Evolutionary conservation across 2,888 invertebrate species (phyloP), one percentile per base, ranked within the genome.

Genomic region (Drosophila kanekoi): DNA sequence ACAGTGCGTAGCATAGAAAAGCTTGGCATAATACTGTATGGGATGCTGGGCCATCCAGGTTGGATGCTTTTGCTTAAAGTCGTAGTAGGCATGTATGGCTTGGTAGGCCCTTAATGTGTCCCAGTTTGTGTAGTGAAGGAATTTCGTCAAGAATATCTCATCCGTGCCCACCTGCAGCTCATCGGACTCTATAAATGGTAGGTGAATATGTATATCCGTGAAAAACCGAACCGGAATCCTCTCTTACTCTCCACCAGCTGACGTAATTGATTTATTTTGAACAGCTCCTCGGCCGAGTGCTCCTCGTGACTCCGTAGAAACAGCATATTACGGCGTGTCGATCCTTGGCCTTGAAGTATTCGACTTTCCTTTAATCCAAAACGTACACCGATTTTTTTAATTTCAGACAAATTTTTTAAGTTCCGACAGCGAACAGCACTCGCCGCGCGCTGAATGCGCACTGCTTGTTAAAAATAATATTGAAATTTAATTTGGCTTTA

Each of bases 41-140:
- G 90, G 66, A 65, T 90, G 91, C 28, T 77, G 79, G 8, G 91
- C 90, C 60, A 91, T 56, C 92, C 91, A 92, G 1, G 67, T 78
- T 0, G 91, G 91, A 77, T 92, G 77, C 18, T 80, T 76, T 0
- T 69, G 62, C 66, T 92, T 91, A 14, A 91, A 91, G 23, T 91
- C 89, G 44, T 91, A 92, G 60, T 91, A 91, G 16, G 77, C 78
- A 14, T 83, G 80, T 44, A 91, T 83, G 1, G 81, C 80, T 10
- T 83, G 82, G 54, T 70, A 90, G 18, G 91, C 91, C 32, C 70
- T 74, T 3, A 75, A 64, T 1, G 91, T 88, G 45, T 91, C 79
- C 91, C 91, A 91, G n/a, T 74, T 72, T 13, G 79, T 56, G 51
- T 70, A 82, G 52, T 79, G 52, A 3, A 91, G 73, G 43, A 91